Base-by-base conservation (phyloP, 2,113 vertebrate species). In the Melospiza georgiana region DNA sequence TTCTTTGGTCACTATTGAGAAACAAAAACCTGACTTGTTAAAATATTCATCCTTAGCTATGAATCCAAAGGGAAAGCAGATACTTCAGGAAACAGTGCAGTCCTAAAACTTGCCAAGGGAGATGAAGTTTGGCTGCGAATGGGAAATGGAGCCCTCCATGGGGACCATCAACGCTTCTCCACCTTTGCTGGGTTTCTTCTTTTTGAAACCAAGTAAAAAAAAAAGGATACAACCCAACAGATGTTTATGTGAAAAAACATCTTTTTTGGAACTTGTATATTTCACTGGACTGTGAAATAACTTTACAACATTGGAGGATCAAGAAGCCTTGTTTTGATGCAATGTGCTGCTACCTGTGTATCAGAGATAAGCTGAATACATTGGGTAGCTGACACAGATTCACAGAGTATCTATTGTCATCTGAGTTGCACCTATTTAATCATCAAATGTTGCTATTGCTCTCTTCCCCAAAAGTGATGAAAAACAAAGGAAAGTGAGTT, bases 141-240 rank as follows among this genome's bases (percentile, higher is more conserved):
- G 98, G 98, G 98, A 87, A 98, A 98, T 0, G 98, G 98, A 8
- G 98, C 98, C 19, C 98, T 98, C 39, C 98, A 98, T 1, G 98
- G 98, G 51, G 98, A 98, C 76, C 98, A 98, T 90, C 98, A 98
- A 51, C 98, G 98, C 39, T 98, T 98, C 89, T 98, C 98, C 13
- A 98, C 98, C 27, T 98, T 98, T 72, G 98, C 98, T 28, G 98
- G 98, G 44, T 98, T 98, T 95, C 98, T 98, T 79, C 98, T 98
- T 78, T 98, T 98, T 88, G 98, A 98, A 97, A 98, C 98, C 5
- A 98, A 98, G 82, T 98, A 80, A 82, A 97, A 78, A 81, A 83
- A 83, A 49, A 79, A 46, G 23, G 14, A 52, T 66, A 63, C 10
- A 71, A 91, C 11, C 1, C 54, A 44, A 71, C 1, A 77, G 20